These are phyloP conservation scores for Rhinoraja longicauda DNA, from an alignment of 2,797 vertebrate species.

Conservation along the genomic window DNA sequence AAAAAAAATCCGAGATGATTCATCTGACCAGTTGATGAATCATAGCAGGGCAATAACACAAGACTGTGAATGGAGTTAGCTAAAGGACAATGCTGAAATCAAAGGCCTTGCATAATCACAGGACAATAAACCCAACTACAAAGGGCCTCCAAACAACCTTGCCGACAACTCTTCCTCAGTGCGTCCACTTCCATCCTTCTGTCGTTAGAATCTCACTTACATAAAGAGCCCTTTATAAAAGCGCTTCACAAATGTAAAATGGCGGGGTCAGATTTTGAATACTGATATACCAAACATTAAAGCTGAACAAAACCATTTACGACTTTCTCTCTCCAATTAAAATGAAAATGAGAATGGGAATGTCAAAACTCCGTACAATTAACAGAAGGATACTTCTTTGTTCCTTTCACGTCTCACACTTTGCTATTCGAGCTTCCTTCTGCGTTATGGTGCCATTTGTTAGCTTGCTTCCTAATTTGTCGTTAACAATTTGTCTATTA, in stretches of 20 bases:
- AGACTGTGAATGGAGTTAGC: not conserved
- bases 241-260: not conserved
- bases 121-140: not conserved
- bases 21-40: not conserved
- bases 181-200: too few species aligned
- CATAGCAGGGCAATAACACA: not conserved
- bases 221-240: not conserved
- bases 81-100: not conserved
- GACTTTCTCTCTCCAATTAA: slow-evolving; percentile 11
- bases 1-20: not conserved
- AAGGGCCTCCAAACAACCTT: not conserved
- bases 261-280: not conserved
- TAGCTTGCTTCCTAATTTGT: slow-evolving; percentile 17
- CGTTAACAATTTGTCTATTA: slow-evolving; percentile 15
- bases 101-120: not conserved
- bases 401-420: not conserved
- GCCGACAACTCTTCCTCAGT: not conserved
- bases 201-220: not conserved
- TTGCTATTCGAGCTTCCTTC: not conserved
- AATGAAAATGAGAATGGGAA: not conserved
- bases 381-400: slow-evolving; percentile 9
- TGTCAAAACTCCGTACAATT: not conserved
- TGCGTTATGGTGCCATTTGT: slow-evolving; percentile 27
- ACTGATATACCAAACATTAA: not conserved
- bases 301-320: not conserved